Percentiles rank a stretch among this genome's conserved stretches.
Conservation (phyloP, 2,888 invertebrate species). For the Clitarchus hookeri region DNA sequence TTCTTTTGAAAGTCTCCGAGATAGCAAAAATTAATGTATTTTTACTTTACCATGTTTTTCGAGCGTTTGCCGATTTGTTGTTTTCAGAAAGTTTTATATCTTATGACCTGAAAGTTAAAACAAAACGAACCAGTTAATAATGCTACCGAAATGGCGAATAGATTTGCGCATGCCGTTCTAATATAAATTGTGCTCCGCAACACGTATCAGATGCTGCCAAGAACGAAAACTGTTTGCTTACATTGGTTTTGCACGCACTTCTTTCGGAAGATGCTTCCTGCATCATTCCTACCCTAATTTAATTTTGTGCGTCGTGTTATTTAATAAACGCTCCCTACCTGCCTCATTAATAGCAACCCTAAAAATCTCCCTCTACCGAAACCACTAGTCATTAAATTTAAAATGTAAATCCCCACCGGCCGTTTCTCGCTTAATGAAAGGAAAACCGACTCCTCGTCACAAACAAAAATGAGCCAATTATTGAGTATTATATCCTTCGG, state of each 20-base stretch:
- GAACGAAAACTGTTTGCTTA: background rate
- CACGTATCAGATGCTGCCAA: no score
- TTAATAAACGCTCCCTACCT: conserved; percentile 14
- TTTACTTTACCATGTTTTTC: no score
- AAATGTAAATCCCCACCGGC: background rate
- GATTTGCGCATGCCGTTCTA: no score
- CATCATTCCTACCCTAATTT: conserved; percentile 9
- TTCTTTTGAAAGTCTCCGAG: no score
- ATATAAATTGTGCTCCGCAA: no score
- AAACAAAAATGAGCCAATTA: conserved; percentile 1
- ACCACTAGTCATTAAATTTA: conserved; percentile 7
- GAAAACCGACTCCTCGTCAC: conserved; percentile 6
- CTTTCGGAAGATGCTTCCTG: background rate
- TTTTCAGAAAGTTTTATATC: no score
- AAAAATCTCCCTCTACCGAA: background rate
- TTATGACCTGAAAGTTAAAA: no score
- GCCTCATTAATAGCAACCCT: conserved; percentile 14
- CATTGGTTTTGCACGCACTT: background rate
- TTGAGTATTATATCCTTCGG: conserved; percentile 8
- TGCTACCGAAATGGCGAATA: no score
- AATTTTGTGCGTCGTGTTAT: conserved; percentile 7
- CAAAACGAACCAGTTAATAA: no score
- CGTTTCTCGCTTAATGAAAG: background rate
- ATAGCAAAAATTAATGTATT: no score
- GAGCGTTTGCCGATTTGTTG: no score